These are phyloP conservation scores for Linepithema humile DNA, from an alignment of 1,140 invertebrate species.

Conservation along the genomic window DNA sequence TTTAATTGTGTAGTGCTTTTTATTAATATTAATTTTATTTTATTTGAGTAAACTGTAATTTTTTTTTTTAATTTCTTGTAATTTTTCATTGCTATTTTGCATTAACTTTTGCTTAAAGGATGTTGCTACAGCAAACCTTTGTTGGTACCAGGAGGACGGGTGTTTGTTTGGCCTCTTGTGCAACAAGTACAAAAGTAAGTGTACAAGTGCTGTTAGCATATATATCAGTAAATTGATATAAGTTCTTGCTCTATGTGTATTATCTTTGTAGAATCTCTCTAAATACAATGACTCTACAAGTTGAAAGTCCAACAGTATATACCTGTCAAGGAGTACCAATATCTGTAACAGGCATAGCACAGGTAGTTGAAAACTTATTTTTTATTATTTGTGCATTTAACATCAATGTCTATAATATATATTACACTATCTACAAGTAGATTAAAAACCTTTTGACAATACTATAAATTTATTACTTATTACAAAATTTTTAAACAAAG, in stretches of 20 bases:
- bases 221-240: neutral
- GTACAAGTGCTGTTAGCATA: slow-evolving; percentile 1
- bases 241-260: slow-evolving; percentile 12
- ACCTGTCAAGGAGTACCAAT: slow-evolving; percentile 98
- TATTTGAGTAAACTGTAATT: neutral
- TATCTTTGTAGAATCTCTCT: slow-evolving; percentile 91
- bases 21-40: neutral
- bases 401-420: slow-evolving; percentile 3
- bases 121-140: slow-evolving; percentile 96
- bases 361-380: slow-evolving; percentile 85
- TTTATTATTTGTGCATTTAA: neutral
- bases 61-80: too few species aligned
- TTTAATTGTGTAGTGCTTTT: too few species aligned
- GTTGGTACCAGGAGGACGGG: slow-evolving; percentile 96
- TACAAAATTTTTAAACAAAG: too few species aligned
- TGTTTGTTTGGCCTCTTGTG: slow-evolving; percentile 98
- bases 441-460: neutral
- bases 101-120: slow-evolving; percentile 85
- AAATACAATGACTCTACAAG: slow-evolving; percentile 98
- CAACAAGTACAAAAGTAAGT: slow-evolving; percentile 96
- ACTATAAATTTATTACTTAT: neutral
- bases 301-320: slow-evolving; percentile 96
- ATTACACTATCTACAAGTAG: neutral
- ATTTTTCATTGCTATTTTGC: neutral
- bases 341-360: slow-evolving; percentile 98